Evolutionary conservation across 2,797 vertebrate genomes (phyloP), one percentile per base, ranked within the genome.

Genomic region (Erethizon dorsatum): DNA sequence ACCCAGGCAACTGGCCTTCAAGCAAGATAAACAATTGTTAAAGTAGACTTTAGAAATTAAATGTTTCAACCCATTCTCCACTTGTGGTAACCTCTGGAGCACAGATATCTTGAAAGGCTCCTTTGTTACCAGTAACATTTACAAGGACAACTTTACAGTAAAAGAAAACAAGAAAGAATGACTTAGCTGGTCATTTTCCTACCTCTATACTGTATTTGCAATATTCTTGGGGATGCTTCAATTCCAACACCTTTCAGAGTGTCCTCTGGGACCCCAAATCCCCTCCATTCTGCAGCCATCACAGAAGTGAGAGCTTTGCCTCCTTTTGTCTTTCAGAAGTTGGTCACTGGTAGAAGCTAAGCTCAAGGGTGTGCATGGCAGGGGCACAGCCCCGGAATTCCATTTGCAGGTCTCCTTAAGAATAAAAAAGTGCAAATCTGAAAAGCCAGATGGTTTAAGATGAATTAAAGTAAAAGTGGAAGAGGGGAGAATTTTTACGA

Each of bases 261-360:
- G 69, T 86, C 52, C 63, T 88, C 78, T 92, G 47, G 47, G 59
- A 78, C 78, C 92, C 77, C 57, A 86, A 95, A 88, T 57, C 15
- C 78, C 61, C 41, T 95, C 56, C 20, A 33, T 47, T 95, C 82
- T 33, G 6, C 37, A 87, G 67, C 65, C 9, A 3, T 59, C 28
- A 67, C 17, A 59, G 71, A 73, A 71, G 28, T 6, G 5, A 79
- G 33, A 90, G 24, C 13, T 77, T n/a, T 56, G 22, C 50, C 82
- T 67, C 50, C 22, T 75, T 85, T 86, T 83, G 54, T 73, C 69
- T 90, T 61, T 65, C 41, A 91, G 73, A 86, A 90, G 18, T 15
- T 11, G 5, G 13, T 54, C 45, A n/a, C 2, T 7, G 71, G 75
- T 45, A 79, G 20, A 83, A 73, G 26, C 50, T 31, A 91, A 90